These are phyloP conservation scores for Philopedon plagiatum DNA, from an alignment of 2,888 invertebrate genomes.

Conservation along the genomic window DNA sequence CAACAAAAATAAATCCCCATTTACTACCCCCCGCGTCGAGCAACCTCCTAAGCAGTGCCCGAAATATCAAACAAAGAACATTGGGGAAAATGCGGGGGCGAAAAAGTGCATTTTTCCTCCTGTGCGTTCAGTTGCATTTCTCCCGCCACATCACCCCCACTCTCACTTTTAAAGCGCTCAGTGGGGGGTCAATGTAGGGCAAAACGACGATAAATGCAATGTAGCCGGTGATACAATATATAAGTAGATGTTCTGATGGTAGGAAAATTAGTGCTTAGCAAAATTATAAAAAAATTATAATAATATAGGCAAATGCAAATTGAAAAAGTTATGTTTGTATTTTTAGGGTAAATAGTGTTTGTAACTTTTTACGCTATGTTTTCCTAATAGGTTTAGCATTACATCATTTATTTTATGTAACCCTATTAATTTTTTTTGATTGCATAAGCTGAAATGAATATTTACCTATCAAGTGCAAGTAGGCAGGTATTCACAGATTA, in stretches of 20 bases:
- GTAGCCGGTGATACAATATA: not conserved
- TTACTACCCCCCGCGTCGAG: conserved; percentile 2
- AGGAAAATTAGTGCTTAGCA: not conserved
- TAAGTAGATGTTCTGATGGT: not conserved
- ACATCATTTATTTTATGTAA: too few relatives aligned
- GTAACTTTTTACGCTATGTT: too few relatives aligned
- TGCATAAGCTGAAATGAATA: too few relatives aligned
- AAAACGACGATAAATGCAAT: conserved; percentile 26
- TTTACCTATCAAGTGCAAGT: too few relatives aligned
- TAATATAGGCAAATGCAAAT: too few relatives aligned
- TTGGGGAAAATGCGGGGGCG: conserved; percentile 1
- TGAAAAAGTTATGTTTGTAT: too few relatives aligned
- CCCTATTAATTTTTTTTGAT: too few relatives aligned
- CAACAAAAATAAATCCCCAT: not conserved
- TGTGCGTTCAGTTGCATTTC: conserved; percentile 6
- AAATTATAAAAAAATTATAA: not conserved
- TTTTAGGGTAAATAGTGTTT: too few relatives aligned
- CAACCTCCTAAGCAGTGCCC: conserved; percentile 1
- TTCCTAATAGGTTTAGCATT: too few relatives aligned
- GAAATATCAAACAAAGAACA: conserved; percentile 17
- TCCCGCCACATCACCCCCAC: conserved; percentile 14
- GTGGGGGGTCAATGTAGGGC: conserved; percentile 35
- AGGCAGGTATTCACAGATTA: too few relatives aligned
- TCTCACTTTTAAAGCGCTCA: conserved; percentile 2
- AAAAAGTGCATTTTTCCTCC: conserved; percentile 14